Percentiles rank a stretch among this genome's conserved stretches.
phyloP scores from a whole-genome alignment of 2,888 invertebrate species.

The Melangyna quadrimaculata region DNA sequence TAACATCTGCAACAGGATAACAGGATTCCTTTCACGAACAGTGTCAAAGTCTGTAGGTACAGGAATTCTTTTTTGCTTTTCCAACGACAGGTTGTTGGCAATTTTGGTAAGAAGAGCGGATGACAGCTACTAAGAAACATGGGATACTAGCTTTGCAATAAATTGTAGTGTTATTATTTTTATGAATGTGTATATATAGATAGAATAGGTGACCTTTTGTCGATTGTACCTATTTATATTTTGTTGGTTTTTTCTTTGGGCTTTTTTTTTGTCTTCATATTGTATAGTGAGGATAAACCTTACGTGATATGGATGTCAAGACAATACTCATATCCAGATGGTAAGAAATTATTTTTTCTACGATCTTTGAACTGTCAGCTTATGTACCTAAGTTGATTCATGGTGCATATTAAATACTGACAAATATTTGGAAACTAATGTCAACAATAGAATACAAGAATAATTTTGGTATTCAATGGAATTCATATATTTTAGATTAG shows the following conservation, averaged over 20 bases:
- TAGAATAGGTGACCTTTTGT: no score
- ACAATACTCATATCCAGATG: not conserved
- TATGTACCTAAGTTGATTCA: not conserved
- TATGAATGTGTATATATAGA: no score
- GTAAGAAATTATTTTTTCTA: not conserved
- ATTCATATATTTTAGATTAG: no score
- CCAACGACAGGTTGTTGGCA: not conserved
- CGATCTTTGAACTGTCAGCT: not conserved
- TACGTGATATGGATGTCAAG: not conserved
- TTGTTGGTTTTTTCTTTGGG: no score
- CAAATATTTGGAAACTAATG: not conserved
- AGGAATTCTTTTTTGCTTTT: not conserved
- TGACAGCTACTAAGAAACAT: not conserved
- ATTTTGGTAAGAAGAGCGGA: not conserved
- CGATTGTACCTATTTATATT: no score
- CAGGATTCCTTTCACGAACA: not conserved
- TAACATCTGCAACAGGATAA: not conserved
- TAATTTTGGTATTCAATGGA: no score
- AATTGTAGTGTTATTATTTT: not conserved
- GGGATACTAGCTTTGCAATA: not conserved
- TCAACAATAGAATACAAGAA: no score
- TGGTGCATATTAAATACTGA: not conserved
- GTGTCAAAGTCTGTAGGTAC: not conserved
- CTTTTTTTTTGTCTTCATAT: not conserved
- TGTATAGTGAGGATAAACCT: not conserved